Base-by-base conservation (phyloP, 1,140 invertebrate genomes). In the Chlorops oryzae region DNA sequence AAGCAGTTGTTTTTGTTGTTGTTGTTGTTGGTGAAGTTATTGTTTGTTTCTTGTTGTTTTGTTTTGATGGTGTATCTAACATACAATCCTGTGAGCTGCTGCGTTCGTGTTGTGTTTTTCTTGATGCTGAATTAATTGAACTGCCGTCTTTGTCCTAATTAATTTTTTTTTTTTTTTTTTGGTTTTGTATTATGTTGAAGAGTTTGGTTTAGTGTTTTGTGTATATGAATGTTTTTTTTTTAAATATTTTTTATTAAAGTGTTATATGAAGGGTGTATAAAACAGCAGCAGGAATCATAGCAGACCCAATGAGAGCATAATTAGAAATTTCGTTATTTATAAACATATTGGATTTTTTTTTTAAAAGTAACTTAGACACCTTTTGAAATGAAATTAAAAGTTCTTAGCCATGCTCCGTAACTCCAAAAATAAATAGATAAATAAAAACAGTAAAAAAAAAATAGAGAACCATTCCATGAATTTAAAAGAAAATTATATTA, bases 1-100 rank as follows among this genome's bases (percentile, higher is more conserved):
- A 3, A 13, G 27, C 32, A 18, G 40, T 46, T 46, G 35, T 25
- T 54, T 38, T n/a, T 53, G 40, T 15, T 49, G 39, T 21, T 35
- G 21, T n/a, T 38, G 28, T 20, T 44, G 40, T 20, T 44, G 15
- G 10, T 34, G 39, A 32, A 24, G 48, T 35, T 17, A 21, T 44
- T 44, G 12, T 40, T 40, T 40, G n/a, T 20, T 40, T 10, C 18
- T 40, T 40, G n/a, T n/a, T n/a, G n/a, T n/a, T n/a, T n/a, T n/a
- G n/a, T n/a, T n/a, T n/a, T n/a, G n/a, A n/a, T n/a, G n/a, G n/a
- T 15, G 17, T 10, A 40, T 45, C 18, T 9, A 20, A 12, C 13
- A 41, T 41, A 20, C 39, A 41, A 20, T 41, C 39, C 22, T 41
- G 39, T 41, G 39, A 41, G 20, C 22, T 41, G 39, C 39, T 41